Percentiles rank a stretch among this genome's conserved stretches.
Conservation (phyloP, 1,140 invertebrate genomes). For the Diachasma alloeum region DNA sequence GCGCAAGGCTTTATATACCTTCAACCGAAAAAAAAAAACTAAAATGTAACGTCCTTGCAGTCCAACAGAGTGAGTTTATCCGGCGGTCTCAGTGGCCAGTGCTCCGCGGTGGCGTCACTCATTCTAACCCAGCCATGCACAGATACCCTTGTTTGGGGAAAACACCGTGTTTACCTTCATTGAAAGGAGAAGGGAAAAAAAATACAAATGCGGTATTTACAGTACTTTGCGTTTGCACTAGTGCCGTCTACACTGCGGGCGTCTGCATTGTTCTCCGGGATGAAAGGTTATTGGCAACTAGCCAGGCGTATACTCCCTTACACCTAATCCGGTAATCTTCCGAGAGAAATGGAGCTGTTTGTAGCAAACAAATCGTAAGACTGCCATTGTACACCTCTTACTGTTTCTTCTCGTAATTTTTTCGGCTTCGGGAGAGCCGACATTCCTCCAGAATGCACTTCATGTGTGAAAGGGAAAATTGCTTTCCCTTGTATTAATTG, state of each 20-base stretch:
- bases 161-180: constrained; percentile 43
- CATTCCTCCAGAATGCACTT: neutral
- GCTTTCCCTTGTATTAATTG: neutral
- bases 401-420: neutral
- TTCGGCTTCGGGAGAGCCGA: neutral
- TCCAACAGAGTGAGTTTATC: constrained; percentile 12
- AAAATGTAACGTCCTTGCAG: constrained; percentile 11
- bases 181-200: constrained; percentile 20
- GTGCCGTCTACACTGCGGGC: constrained; percentile 11
- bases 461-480: neutral
- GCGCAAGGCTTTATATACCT: neutral
- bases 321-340: constrained; percentile 60
- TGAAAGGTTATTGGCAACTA: constrained; percentile 47
- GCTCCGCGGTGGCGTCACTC: neutral
- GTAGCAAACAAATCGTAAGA: constrained; percentile 50
- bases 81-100: constrained; percentile 9
- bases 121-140: constrained; percentile 27
- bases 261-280: constrained; percentile 51
- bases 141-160: constrained; percentile 44
- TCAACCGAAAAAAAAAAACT: neutral
- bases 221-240: constrained; percentile 9
- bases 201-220: constrained; percentile 2
- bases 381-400: constrained; percentile 38
- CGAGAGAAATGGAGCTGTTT: constrained; percentile 57
- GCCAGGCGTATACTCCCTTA: constrained; percentile 51